Percentiles rank a stretch among this genome's conserved stretches.
Evolutionary conservation across 2,797 vertebrate genomes (phyloP).

Genomic region (Phrynocephalus forsythii): DNA sequence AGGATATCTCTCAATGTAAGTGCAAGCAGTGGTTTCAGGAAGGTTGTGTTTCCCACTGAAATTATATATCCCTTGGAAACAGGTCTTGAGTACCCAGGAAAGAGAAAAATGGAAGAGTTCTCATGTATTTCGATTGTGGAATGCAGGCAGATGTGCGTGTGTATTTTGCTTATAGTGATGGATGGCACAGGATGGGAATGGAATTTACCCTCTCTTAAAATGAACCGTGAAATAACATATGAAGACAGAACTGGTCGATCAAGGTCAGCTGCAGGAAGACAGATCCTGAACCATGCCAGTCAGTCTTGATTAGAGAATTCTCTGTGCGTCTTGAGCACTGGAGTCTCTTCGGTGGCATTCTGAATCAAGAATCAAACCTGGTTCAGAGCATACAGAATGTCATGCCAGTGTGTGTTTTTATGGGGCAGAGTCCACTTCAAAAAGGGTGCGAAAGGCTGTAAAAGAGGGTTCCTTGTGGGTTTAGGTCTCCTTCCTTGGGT

Average conservation of each 20-base stretch:
- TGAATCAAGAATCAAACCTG: background rate
- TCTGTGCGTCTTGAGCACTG: background rate
- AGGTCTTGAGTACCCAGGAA: too few relatives aligned
- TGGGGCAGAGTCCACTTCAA: background rate
- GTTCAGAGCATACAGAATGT: background rate
- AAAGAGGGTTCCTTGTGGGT: too few relatives aligned
- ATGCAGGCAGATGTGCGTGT: background rate
- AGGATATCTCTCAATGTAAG: background rate
- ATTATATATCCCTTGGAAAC: background rate
- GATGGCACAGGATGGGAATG: background rate
- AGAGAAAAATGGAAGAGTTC: background rate
- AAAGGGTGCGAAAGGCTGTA: background rate
- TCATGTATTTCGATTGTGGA: background rate
- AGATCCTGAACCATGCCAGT: background rate
- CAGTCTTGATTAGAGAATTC: background rate
- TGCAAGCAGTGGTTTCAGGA: background rate
- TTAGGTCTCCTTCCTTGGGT: background rate
- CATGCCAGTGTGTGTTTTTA: too few relatives aligned
- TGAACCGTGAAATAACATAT: background rate
- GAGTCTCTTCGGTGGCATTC: background rate
- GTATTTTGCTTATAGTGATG: background rate
- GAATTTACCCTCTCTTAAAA: background rate
- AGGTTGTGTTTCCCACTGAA: too few relatives aligned
- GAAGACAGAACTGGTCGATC: background rate
- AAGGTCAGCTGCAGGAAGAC: background rate